phyloP scores from a whole-genome alignment of 2,113 vertebrate species.

The Pteropus alecto region DNA sequence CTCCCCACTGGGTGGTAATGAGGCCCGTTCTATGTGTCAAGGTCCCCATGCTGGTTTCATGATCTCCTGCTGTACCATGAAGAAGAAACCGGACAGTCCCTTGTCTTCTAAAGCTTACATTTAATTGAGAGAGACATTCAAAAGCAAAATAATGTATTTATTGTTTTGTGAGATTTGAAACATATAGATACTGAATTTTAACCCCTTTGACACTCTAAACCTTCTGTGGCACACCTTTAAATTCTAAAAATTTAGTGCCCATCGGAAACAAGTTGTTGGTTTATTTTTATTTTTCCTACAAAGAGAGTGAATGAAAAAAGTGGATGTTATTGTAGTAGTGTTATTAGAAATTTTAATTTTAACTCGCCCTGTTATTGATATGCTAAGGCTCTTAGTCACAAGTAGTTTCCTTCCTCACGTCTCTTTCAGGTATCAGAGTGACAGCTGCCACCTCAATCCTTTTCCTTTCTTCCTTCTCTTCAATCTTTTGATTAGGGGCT shows the following conservation, averaged over 20 bases:
- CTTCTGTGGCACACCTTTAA: neutral
- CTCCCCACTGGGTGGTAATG: neutral
- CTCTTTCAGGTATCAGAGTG: neutral
- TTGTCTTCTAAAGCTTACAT: neutral
- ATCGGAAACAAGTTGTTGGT: neutral
- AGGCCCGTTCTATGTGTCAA: neutral
- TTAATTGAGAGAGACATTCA: neutral
- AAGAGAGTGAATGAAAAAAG: neutral
- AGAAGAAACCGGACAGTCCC: neutral
- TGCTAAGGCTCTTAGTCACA: neutral
- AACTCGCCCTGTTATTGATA: neutral
- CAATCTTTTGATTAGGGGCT: neutral
- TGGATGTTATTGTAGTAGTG: neutral
- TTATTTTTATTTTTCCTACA: neutral
- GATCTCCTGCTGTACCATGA: neutral
- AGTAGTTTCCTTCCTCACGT: accelerated
- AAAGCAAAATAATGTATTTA: neutral
- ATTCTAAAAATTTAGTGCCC: neutral
- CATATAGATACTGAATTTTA: neutral
- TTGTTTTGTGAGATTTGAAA: neutral
- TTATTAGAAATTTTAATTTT: neutral
- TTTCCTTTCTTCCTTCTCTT: neutral
- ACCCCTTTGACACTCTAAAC: neutral
- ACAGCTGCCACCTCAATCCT: neutral
- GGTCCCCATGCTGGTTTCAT: neutral